A percentile compares a stretch with the other conserved stretches of the same genome.
Evolutionary conservation across 53 echinoderm and acorn worm genomes (phyloP).

Genomic region (Antedon mediterranea): DNA sequence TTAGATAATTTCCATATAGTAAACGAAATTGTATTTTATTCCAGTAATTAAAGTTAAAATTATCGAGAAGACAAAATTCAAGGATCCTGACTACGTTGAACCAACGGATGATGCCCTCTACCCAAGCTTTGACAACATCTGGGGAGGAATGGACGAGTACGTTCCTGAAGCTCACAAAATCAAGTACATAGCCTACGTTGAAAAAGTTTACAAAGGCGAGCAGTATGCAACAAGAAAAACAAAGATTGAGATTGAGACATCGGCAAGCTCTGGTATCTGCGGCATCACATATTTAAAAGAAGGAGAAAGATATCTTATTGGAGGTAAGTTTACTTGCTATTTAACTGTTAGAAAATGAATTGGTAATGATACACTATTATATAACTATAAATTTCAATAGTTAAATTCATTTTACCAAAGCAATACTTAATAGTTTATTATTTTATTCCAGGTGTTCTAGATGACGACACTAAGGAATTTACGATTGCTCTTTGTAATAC

Average conservation of each 20-base stretch:
- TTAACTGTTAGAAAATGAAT: too few species aligned
- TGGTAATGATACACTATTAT: too few species aligned
- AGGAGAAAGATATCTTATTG: slow-evolving; percentile 30
- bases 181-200: slow-evolving; percentile 53
- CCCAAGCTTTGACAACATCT: not conserved
- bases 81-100: not conserved
- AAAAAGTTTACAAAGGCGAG: slow-evolving; percentile 55
- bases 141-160: slow-evolving; percentile 18
- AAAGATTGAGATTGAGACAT: slow-evolving; percentile 11
- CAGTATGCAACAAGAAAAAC: not conserved
- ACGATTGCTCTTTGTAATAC: slow-evolving; percentile 75
- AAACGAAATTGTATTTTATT: too few species aligned
- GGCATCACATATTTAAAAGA: slow-evolving; percentile 20
- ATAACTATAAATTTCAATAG: too few species aligned
- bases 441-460: slow-evolving; percentile 40
- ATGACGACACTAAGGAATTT: slow-evolving; percentile 40
- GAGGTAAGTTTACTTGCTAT: too few species aligned
- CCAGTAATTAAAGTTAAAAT: not conserved
- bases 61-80: not conserved
- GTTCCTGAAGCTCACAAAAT: slow-evolving; percentile 25
- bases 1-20: too few species aligned
- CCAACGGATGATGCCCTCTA: not conserved
- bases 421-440: too few species aligned
- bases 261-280: slow-evolving; percentile 18
- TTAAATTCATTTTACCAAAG: too few species aligned